Evolutionary conservation across 2,888 invertebrate genomes (phyloP).

Genomic region (Eilema griseolum): DNA sequence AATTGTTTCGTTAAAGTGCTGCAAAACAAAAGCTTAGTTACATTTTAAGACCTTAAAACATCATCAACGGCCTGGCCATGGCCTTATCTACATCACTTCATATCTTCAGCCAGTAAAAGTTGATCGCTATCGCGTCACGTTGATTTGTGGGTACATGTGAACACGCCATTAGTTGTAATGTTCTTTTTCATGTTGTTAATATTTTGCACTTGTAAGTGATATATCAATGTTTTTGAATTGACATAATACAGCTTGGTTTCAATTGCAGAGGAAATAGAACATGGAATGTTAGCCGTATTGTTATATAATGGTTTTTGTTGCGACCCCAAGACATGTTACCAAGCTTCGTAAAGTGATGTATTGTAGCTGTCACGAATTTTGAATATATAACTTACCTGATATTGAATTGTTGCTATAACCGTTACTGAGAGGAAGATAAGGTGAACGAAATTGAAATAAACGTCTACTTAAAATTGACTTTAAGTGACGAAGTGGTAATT

Average conservation of each 20-base stretch:
- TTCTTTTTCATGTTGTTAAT: constrained; percentile 23
- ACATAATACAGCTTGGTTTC: constrained; percentile 17
- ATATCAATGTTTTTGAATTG: constrained; percentile 17
- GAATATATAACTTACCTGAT: not conserved
- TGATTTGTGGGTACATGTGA: constrained; percentile 45
- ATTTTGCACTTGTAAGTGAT: constrained; percentile 24
- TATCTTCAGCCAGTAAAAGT: constrained; percentile 53
- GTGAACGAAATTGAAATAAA: not conserved
- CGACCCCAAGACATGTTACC: not conserved
- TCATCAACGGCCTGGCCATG: constrained; percentile 27
- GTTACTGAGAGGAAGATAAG: not conserved
- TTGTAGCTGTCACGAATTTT: not conserved
- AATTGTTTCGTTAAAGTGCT: constrained; percentile 17
- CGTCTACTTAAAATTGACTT: no score
- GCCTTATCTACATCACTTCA: constrained; percentile 42
- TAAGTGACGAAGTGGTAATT: no score
- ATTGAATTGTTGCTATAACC: not conserved
- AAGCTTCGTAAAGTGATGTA: not conserved
- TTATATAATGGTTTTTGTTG: not conserved
- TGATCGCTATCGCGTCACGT: constrained; percentile 52
- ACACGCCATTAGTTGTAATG: constrained; percentile 38
- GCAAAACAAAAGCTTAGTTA: constrained; percentile 29
- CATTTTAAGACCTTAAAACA: constrained; percentile 35
- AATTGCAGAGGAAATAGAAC: constrained; percentile 5
- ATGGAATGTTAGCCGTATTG: not conserved